Percentiles rank a stretch among this genome's conserved stretches.
Evolutionary conservation across 2,113 vertebrate genomes (phyloP).

Genomic region (Meriones unguiculatus): DNA sequence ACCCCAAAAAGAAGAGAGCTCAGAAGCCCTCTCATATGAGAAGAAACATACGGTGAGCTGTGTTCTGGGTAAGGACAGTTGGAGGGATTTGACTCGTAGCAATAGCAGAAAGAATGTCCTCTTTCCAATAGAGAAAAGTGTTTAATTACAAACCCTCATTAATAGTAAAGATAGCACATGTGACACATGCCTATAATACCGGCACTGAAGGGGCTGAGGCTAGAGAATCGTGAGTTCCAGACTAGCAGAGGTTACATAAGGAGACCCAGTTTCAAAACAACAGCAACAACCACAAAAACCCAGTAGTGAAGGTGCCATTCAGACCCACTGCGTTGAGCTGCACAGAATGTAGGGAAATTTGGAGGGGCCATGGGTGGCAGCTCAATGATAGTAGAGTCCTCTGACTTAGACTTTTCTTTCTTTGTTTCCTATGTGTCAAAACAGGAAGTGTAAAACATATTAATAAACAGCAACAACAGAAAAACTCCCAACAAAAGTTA

Average conservation of each 20-base stretch:
- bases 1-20: slow-evolving; percentile 93
- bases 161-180: not conserved
- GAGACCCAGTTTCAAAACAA: not conserved
- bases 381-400: not conserved
- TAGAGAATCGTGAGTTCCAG: not conserved
- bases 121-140: not conserved
- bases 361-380: not conserved
- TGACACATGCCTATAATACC: not conserved
- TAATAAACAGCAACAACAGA: not conserved
- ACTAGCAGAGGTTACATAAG: not conserved
- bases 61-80: not conserved
- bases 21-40: slow-evolving; percentile 95
- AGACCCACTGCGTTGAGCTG: not conserved
- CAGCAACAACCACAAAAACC: not conserved
- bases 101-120: not conserved
- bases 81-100: not conserved
- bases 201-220: not conserved
- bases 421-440: slow-evolving; percentile 35
- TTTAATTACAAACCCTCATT: not conserved
- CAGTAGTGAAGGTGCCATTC: not conserved
- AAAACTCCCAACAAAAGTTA: not conserved
- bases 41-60: slow-evolving; percentile 96
- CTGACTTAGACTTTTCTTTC: not conserved
- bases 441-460: not conserved
- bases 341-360: not conserved